Evolutionary conservation across 2,113 vertebrate species (phyloP), one percentile per base, ranked within the genome.

Genomic region (Hoplias malabaricus): DNA sequence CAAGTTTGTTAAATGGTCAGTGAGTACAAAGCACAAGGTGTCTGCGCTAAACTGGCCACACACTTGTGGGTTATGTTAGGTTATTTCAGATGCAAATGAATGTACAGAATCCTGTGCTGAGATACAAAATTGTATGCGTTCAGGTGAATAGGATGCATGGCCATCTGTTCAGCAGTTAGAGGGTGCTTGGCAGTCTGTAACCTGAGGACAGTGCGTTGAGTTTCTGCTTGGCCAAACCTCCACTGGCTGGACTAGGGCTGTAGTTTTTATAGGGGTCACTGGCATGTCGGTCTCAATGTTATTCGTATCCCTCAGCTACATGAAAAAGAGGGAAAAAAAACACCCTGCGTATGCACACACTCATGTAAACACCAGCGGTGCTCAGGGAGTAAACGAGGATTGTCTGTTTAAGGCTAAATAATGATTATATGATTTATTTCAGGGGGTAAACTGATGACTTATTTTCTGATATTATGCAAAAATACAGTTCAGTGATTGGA

Each of bases 251-350:
- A 61, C 34, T 70, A 63, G 42, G 5, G 29, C 76, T 71, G 76
- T 31, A 23, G 42, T 68, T 78, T 33, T 78, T 72, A 78, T 56
- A 62, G 14, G 42, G 76, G 61, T 78, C 76, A 78, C 76, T 46
- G 57, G 33, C 76, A 50, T 50, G 19, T 53, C 67, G 34, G 50
- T 42, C 62, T 42, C 62, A 40, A 62, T 53, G 76, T 71, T 63
- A 70, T 77, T 34, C 34, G 54, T 33, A 50, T 61, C 77, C 46
- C 61, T 8, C 25, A 62, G 77, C 48, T 5, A 72, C 56, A 21
- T 43, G 46, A 8, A 63, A 36, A 53, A 21, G 21, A 21, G 16
- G 2, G 2, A 5, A 46, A 50, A 61, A 29, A 29, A 43, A 13
- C 68, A 23, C 23, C 14, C 42, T 63, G n/a, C 57, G 33, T 34